Percentiles rank a stretch among this genome's conserved stretches.
Conservation (phyloP, 2,113 vertebrate genomes). For the Tringa solitaria region DNA sequence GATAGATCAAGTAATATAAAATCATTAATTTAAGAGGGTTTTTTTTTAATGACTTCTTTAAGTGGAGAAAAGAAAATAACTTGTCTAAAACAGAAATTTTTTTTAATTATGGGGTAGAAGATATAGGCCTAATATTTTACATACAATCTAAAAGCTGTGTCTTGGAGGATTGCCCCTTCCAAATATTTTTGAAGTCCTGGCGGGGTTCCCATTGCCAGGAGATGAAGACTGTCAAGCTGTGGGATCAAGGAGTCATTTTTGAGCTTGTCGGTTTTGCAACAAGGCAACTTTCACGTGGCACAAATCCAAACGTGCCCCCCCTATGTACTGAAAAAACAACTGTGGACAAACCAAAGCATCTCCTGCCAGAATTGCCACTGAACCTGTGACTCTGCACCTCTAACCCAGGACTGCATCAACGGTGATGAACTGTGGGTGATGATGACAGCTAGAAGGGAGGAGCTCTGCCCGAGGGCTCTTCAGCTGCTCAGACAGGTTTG, state of each 20-base stretch:
- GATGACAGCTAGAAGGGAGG: neutral
- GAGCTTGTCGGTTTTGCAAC: neutral
- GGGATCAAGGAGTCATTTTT: neutral
- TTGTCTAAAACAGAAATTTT: neutral
- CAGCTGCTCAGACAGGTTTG: neutral
- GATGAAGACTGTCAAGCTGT: neutral
- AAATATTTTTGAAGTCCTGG: neutral
- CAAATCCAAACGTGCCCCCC: accelerated
- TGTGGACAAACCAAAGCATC: neutral
- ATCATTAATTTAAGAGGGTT: no score
- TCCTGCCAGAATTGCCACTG: neutral
- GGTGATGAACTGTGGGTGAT: neutral
- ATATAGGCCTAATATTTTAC: neutral
- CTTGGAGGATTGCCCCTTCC: neutral
- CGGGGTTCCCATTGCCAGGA: neutral
- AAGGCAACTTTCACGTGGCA: accelerated
- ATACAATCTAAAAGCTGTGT: neutral
- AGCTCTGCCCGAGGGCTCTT: neutral
- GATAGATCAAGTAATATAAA: neutral
- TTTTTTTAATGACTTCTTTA: neutral
- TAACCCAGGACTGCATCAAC: accelerated
- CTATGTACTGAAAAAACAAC: accelerated
- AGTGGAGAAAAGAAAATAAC: neutral
- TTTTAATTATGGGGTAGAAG: neutral
- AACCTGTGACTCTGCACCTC: accelerated